Conservation (phyloP, 2,888 invertebrate genomes). For the Drosophila peninsularis region DNA sequence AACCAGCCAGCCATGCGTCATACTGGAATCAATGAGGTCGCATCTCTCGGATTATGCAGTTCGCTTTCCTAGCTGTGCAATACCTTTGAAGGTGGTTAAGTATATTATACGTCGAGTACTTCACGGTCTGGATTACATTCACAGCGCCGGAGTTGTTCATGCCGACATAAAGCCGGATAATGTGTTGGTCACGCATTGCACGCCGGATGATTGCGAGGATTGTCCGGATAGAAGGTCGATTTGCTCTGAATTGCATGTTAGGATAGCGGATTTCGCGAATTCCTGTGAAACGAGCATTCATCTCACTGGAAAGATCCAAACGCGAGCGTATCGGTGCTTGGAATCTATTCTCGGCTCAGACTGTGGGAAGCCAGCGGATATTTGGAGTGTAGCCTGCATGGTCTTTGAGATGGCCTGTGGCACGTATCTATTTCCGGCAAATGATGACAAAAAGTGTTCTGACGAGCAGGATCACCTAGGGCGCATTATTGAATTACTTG, state of each 20-base stretch:
- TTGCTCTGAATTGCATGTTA: slow-evolving; percentile 89
- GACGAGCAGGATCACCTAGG: slow-evolving; percentile 99
- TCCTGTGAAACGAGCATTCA: slow-evolving; percentile 96
- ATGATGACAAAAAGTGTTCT: slow-evolving; percentile 87
- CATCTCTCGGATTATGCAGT: no score
- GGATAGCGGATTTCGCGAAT: slow-evolving; percentile 99
- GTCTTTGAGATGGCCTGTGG: slow-evolving; percentile 99
- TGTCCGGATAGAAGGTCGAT: slow-evolving; percentile 88
- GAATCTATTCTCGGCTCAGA: slow-evolving; percentile 98
- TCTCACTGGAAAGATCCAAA: slow-evolving; percentile 90
- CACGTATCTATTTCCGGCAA: slow-evolving; percentile 98
- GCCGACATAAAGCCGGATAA: slow-evolving; percentile 39
- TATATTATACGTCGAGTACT: neutral
- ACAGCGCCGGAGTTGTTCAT: slow-evolving; percentile 15
- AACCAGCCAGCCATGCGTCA: neutral
- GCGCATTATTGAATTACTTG: slow-evolving; percentile 98
- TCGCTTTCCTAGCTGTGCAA: no score
- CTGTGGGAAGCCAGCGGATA: slow-evolving; percentile 97
- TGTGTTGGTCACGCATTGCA: slow-evolving; percentile 4
- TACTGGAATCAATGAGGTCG: slow-evolving; percentile 4
- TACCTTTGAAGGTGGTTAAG: neutral
- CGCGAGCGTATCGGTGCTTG: slow-evolving; percentile 96
- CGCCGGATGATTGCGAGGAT: accelerated
- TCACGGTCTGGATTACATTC: slow-evolving; percentile 14
- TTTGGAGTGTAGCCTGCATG: slow-evolving; percentile 99